Conservation (phyloP, 2,888 invertebrate genomes). For the Drosophila cyrtoloma region DNA sequence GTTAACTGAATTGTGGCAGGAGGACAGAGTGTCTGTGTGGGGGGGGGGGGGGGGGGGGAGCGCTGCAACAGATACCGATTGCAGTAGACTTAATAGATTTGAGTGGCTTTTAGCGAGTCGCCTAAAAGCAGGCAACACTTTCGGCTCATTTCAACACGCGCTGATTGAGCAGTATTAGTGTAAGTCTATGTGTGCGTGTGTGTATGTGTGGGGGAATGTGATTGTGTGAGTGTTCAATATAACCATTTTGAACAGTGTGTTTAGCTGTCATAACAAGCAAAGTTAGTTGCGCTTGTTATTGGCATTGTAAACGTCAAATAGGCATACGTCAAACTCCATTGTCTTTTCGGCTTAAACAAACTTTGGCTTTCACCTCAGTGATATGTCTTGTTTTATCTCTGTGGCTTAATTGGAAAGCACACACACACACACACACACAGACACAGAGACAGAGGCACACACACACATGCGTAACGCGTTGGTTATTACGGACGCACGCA, state of each 20-base stretch:
- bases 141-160: slow-evolving; percentile 24
- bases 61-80: neutral
- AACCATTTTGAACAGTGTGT: slow-evolving; percentile 1
- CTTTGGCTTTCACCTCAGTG: slow-evolving; percentile 70
- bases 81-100: slow-evolving; percentile 6
- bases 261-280: slow-evolving; percentile 35
- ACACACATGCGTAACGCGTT: slow-evolving; percentile 53
- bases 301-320: slow-evolving; percentile 24
- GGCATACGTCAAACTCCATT: slow-evolving; percentile 32
- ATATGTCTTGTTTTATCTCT: slow-evolving; percentile 67
- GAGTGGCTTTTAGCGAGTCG: slow-evolving; percentile 24
- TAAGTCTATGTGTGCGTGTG: neutral
- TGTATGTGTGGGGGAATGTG: neutral
- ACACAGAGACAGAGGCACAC: neutral
- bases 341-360: slow-evolving; percentile 53
- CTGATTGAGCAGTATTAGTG: slow-evolving; percentile 9
- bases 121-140: slow-evolving; percentile 55
- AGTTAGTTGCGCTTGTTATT: slow-evolving; percentile 24
- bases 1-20: neutral
- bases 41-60: neutral
- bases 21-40: neutral
- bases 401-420: slow-evolving; percentile 76
- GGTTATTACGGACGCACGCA: slow-evolving; percentile 57
- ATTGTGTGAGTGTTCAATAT: neutral
- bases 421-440: slow-evolving; percentile 19